Conservation (phyloP, 2,797 vertebrate genomes). For the Phoebastria nigripes region DNA sequence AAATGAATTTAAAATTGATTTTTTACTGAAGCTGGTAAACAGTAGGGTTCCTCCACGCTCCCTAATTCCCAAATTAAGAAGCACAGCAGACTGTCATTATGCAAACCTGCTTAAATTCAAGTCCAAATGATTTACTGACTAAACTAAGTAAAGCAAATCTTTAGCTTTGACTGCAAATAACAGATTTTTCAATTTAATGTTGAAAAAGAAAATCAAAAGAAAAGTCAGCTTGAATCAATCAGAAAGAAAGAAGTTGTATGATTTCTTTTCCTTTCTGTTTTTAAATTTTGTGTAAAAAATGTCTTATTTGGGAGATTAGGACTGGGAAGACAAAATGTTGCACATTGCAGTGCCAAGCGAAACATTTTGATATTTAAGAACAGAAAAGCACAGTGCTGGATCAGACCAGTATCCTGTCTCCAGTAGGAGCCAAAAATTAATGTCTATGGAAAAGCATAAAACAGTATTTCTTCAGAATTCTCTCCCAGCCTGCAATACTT, state of each 20-base stretch:
- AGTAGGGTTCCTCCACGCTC: conserved; percentile 18
- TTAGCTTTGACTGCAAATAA: neutral
- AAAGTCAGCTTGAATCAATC: neutral
- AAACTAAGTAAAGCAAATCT: neutral
- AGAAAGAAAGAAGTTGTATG: neutral
- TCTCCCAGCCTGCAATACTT: neutral
- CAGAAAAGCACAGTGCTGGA: neutral
- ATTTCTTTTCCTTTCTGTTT: neutral
- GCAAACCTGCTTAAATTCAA: conserved; percentile 5
- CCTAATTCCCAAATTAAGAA: conserved; percentile 41
- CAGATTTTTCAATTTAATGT: neutral
- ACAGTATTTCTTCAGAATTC: neutral
- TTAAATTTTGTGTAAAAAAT: neutral
- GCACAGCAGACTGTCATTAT: neutral
- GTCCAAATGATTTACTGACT: neutral
- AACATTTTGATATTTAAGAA: neutral
- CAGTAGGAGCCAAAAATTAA: neutral
- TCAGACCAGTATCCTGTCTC: neutral
- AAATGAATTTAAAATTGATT: neutral
- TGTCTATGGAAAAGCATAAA: neutral
- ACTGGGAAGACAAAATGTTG: neutral
- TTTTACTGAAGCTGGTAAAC: neutral
- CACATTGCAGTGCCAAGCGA: neutral
- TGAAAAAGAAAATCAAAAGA: neutral
- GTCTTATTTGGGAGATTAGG: neutral